Evolutionary conservation across 2,113 vertebrate species (phyloP).

Genomic region (Paracyprichromis sp.): DNA sequence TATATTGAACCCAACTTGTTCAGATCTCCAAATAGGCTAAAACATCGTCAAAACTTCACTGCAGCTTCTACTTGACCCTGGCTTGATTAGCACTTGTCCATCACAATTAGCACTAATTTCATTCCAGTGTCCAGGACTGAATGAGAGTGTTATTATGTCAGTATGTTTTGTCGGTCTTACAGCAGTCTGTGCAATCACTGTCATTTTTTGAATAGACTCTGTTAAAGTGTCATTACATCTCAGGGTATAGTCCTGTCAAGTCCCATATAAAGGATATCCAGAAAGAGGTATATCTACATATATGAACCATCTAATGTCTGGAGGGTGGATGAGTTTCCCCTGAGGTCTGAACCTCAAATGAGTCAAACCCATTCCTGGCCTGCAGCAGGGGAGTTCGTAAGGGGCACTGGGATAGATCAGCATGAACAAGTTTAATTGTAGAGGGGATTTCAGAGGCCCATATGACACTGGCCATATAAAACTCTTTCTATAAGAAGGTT

Average conservation of each 20-base stretch:
- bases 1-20: background rate
- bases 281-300: constrained; percentile 1
- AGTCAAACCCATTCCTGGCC: constrained; percentile 24
- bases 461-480: background rate
- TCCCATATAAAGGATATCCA: constrained; percentile 12
- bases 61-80: background rate
- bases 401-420: background rate
- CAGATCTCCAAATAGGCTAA: constrained; percentile 13
- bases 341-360: constrained; percentile 6
- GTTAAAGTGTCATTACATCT: background rate
- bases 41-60: constrained; percentile 7
- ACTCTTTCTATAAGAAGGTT: background rate
- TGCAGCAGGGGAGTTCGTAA: constrained; percentile 17
- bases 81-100: background rate
- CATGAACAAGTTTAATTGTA: background rate
- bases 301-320: background rate
- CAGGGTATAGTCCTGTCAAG: constrained; percentile 25
- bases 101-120: background rate
- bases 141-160: background rate
- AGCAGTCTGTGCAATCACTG: background rate
- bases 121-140: background rate
- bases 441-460: background rate
- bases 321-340: constrained; percentile 30
- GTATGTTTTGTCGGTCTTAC: background rate
- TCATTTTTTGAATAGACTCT: background rate